Evolutionary conservation across 23 tunicate genomes (phyloP).

Genomic region (Botrylloides violaceus): DNA sequence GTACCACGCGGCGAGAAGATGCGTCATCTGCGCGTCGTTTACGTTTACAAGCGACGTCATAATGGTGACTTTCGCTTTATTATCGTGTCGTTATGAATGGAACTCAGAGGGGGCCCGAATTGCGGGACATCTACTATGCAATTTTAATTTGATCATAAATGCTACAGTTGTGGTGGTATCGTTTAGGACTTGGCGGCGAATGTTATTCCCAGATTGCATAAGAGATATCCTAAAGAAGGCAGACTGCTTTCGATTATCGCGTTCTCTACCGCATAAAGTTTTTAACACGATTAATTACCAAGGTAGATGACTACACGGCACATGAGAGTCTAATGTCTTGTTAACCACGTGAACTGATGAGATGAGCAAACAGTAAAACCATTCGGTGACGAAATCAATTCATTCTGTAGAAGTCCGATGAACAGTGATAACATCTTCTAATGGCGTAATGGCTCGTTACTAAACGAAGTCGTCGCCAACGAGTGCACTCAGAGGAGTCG

Average conservation of each 20-base stretch:
- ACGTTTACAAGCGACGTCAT: constrained; percentile 37
- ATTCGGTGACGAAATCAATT: no score
- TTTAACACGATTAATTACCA: neutral
- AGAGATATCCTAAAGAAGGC: neutral
- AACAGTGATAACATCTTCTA: no score
- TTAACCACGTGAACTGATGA: no score
- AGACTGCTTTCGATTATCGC: neutral
- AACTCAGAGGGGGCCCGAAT: neutral
- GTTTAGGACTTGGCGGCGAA: constrained; percentile 16
- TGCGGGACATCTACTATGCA: neutral
- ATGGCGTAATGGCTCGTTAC: no score
- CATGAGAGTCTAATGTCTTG: no score
- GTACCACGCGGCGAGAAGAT: constrained; percentile 33
- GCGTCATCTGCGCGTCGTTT: constrained; percentile 26
- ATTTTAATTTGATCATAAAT: constrained; percentile 9
- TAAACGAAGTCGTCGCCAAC: no score
- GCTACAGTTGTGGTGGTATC: constrained; percentile 11
- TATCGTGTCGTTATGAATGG: neutral
- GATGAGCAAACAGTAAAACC: no score
- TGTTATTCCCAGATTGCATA: constrained; percentile 10
- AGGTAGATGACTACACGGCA: neutral
- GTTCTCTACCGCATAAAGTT: neutral
- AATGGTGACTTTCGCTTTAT: neutral
- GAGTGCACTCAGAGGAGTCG: no score
- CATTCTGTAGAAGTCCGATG: no score